Conservation (phyloP, 92 coral and sea anemone species). For the Phymanthus crucifer region DNA sequence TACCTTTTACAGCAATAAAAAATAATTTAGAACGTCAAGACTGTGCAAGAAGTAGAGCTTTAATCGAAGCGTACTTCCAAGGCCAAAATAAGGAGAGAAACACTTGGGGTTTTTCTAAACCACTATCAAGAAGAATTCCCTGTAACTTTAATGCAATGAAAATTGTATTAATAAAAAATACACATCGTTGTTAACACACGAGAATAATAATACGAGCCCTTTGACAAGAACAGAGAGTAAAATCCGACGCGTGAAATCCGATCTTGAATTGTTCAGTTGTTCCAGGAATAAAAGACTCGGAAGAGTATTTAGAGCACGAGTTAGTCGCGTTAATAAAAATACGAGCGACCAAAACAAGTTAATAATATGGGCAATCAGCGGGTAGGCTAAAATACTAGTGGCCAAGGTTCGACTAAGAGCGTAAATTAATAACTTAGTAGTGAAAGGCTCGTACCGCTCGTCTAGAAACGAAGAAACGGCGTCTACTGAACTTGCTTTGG, state of each 20-base stretch:
- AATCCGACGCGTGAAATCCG: background rate
- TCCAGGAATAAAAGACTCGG: background rate
- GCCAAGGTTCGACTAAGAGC: background rate
- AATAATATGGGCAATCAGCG: conserved; percentile 9
- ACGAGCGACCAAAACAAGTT: conserved; percentile 2
- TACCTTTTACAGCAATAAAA: too few species aligned
- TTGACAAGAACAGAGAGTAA: background rate
- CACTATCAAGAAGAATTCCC: background rate
- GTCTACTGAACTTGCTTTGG: background rate
- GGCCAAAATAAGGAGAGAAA: too few species aligned
- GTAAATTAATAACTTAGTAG: background rate
- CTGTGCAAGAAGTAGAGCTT: background rate
- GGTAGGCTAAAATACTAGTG: background rate
- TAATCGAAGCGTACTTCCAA: too few species aligned
- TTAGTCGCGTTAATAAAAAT: background rate
- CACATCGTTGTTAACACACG: background rate
- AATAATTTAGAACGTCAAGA: background rate
- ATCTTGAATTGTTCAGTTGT: background rate
- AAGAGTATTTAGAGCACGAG: background rate
- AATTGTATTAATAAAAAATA: background rate
- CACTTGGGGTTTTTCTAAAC: background rate
- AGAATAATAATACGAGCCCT: background rate
- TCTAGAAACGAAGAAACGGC: background rate
- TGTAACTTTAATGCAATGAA: background rate
- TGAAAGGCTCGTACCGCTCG: background rate